These are phyloP conservation scores for Drosophila ficusphila DNA, from an alignment of 1,140 invertebrate genomes.

Conservation along the genomic window DNA sequence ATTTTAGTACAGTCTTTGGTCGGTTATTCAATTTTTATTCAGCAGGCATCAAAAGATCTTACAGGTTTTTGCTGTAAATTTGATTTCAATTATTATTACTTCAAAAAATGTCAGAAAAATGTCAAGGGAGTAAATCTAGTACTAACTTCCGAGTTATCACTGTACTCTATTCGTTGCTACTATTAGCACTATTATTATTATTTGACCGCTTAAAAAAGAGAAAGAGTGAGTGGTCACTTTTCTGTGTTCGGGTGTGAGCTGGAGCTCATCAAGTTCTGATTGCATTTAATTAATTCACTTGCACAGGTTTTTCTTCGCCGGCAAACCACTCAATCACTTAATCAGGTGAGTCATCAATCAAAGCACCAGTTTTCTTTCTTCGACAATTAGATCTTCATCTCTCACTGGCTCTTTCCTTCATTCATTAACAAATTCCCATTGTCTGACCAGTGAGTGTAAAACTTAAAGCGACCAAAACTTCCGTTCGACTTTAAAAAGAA, in stretches of 20 bases:
- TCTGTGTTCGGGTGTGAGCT: background rate
- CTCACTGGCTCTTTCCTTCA: conserved; percentile 1
- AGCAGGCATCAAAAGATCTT: background rate
- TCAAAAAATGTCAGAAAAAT: background rate
- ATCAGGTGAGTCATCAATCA: conserved; percentile 25
- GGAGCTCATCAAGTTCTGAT: conserved; percentile 16
- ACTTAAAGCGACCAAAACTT: conserved; percentile 19
- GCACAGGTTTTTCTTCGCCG: background rate
- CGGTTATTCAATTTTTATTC: background rate
- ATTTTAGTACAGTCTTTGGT: background rate
- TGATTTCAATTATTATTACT: background rate
- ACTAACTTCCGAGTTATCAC: background rate
- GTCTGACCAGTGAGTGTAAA: background rate
- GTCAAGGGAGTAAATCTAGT: background rate
- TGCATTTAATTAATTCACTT: conserved; percentile 30
- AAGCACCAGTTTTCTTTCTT: background rate
- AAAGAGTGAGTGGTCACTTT: conserved; percentile 8
- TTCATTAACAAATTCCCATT: conserved; percentile 7
- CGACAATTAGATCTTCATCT: conserved; percentile 3
- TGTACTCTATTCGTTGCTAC: conserved; percentile 12
- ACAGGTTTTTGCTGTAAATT: too few species aligned
- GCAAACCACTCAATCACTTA: conserved; percentile 5
- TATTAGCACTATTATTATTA: conserved; percentile 6
- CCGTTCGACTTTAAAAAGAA: conserved; percentile 5
- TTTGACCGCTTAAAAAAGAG: background rate